Percentiles rank a stretch among this genome's conserved stretches.
These are phyloP conservation scores for Dolichotis patagonum DNA, from an alignment of 2,113 vertebrate species.

Conservation along the genomic window DNA sequence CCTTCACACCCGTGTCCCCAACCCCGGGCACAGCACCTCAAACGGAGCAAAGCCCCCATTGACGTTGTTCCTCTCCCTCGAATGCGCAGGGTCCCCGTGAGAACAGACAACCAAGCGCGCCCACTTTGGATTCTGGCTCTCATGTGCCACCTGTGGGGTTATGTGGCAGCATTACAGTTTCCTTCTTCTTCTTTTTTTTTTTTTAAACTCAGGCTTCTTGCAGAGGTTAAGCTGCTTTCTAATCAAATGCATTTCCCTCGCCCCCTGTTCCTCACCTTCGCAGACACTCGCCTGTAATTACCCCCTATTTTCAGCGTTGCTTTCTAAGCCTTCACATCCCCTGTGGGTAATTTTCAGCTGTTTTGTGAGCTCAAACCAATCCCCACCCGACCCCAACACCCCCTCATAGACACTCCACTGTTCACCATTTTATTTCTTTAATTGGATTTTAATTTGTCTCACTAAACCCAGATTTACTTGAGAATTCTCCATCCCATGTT, in stretches of 20 bases:
- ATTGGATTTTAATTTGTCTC: slow-evolving; percentile 78
- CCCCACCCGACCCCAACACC: background rate
- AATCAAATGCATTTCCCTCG: slow-evolving; percentile 68
- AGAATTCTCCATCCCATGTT: slow-evolving; percentile 52
- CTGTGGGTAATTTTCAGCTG: background rate
- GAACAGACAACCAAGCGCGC: background rate
- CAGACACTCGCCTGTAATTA: slow-evolving; percentile 59
- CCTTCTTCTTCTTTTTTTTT: background rate
- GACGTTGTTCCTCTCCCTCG: background rate
- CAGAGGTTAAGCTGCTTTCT: slow-evolving; percentile 70
- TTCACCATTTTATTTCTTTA: slow-evolving; percentile 68
- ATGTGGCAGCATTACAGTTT: background rate
- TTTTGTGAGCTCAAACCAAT: slow-evolving; percentile 65
- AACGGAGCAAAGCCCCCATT: background rate
- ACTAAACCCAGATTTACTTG: slow-evolving; percentile 73
- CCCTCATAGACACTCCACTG: background rate
- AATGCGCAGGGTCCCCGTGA: background rate
- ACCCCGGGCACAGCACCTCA: background rate
- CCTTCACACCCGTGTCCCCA: background rate
- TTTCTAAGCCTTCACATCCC: slow-evolving; percentile 32
- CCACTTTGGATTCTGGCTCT: background rate
- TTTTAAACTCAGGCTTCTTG: slow-evolving; percentile 3
- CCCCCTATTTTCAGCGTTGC: slow-evolving; percentile 54
- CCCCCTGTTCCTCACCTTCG: slow-evolving; percentile 15
- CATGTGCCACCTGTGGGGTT: background rate